Evolutionary conservation across 2,113 vertebrate genomes (phyloP).

Genomic region (Geothlypis trichas): DNA sequence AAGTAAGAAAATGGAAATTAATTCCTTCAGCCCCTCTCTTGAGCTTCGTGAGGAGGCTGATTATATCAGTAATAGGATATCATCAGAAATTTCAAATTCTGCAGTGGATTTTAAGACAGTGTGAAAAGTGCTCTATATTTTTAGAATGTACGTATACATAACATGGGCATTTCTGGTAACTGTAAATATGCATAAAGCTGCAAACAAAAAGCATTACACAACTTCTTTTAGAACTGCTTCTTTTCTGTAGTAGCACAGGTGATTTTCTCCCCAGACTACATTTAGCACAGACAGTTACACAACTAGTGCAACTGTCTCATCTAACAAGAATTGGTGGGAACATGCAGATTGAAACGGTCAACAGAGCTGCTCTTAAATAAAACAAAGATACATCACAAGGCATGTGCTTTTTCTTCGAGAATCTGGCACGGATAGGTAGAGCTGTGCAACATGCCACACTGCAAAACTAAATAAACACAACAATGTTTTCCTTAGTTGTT

Average conservation of each 20-base stretch:
- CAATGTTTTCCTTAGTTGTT: background rate
- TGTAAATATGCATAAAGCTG: background rate
- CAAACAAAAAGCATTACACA: background rate
- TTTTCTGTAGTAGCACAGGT: background rate
- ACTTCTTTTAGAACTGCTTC: background rate
- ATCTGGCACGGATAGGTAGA: background rate
- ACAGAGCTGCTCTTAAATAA: background rate
- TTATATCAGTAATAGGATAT: background rate
- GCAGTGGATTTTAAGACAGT: background rate
- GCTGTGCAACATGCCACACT: background rate
- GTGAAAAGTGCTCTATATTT: background rate
- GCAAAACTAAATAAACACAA: background rate
- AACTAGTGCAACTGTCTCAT: background rate
- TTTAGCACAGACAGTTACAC: background rate
- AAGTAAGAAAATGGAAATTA: background rate
- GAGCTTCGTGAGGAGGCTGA: background rate
- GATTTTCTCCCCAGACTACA: background rate
- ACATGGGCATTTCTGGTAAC: background rate
- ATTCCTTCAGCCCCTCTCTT: background rate
- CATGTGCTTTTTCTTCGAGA: background rate
- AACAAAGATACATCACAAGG: background rate
- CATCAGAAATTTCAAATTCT: background rate
- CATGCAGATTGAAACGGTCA: background rate
- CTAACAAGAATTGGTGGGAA: background rate
- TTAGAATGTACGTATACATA: background rate